phyloP scores from a whole-genome alignment of 2,113 vertebrate species.

The Eira barbara region DNA sequence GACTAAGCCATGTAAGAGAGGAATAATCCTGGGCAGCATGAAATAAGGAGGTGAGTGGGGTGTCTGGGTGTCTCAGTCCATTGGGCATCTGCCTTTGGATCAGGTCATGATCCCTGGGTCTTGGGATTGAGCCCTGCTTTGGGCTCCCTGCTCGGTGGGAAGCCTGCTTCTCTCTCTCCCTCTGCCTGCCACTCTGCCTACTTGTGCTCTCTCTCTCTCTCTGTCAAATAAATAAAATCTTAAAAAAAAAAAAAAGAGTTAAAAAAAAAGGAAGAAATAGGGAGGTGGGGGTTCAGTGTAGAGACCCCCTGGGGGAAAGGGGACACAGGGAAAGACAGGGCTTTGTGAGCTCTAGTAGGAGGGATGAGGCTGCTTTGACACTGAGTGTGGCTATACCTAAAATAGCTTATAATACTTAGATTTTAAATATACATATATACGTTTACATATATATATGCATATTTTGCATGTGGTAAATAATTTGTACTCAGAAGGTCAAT shows the following conservation, averaged over 20 bases:
- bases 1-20: neutral
- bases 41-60: neutral
- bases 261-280: neutral
- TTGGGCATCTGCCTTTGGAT: too few relatives aligned
- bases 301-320: neutral
- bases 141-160: too few relatives aligned
- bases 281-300: neutral
- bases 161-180: too few relatives aligned
- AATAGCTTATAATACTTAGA: neutral
- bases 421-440: neutral
- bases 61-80: too few relatives aligned
- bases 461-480: neutral
- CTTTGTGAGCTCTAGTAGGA: neutral
- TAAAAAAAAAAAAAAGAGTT: too few relatives aligned
- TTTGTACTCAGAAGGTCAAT: neutral
- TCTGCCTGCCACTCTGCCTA: too few relatives aligned
- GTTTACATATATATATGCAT: neutral
- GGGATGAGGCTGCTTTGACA: neutral
- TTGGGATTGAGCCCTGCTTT: too few relatives aligned
- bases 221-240: too few relatives aligned
- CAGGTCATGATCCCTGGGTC: too few relatives aligned
- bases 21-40: neutral
- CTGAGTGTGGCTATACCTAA: neutral
- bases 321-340: neutral
- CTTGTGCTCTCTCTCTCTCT: too few relatives aligned